Base-by-base conservation (phyloP, 92 coral and sea anemone genomes). In the Palythoa heliodiscus region DNA sequence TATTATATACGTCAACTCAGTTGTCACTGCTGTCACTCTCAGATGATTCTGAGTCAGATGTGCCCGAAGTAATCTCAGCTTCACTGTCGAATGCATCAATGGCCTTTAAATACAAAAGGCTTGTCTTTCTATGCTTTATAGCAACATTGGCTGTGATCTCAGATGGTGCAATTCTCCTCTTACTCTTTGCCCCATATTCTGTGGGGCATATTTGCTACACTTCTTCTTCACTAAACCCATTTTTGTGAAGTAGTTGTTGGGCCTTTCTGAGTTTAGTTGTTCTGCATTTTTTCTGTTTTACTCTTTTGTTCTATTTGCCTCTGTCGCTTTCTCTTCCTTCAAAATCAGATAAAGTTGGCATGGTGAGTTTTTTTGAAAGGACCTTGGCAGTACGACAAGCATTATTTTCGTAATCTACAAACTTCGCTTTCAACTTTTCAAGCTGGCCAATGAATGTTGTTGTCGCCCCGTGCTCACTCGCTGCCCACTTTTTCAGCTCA, bases 401-500 rank as follows among this genome's bases (percentile, higher is more conserved):
- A 75, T 75, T 75, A 75, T 75, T 52, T 75, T 75, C 53, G 5
- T 75, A 75, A 75, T 75, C 5, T 17, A 50, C 40, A 12, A 75
- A 50, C 79, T 75, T 75, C 43, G 63, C 79, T 75, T 75, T 75
- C 79, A 75, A 75, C 64, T 75, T 75, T 75, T 75, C 79, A 75
- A 75, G 8, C 79, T 75, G 7, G 64, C 79, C 79, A 52, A 50
- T 75, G 43, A 83, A 84, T 73, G 63, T 38, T 25, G 52, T 84
- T 10, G 75, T 72, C 20, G 52, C 82, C 75, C 61, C 72, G 60
- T 84, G 74, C 75, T 84, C 87, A 85, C 7, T 85, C 1, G 67
- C 3, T 73, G 87, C 82, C 87, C 82, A 85, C 37, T 85, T 85
- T 58, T 73, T 73, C 73, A 73, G 87, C 58, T 85, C 87, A 71